These are phyloP conservation scores for Ornithoptera alexandrae DNA, from an alignment of 2,888 invertebrate genomes.

Conservation along the genomic window DNA sequence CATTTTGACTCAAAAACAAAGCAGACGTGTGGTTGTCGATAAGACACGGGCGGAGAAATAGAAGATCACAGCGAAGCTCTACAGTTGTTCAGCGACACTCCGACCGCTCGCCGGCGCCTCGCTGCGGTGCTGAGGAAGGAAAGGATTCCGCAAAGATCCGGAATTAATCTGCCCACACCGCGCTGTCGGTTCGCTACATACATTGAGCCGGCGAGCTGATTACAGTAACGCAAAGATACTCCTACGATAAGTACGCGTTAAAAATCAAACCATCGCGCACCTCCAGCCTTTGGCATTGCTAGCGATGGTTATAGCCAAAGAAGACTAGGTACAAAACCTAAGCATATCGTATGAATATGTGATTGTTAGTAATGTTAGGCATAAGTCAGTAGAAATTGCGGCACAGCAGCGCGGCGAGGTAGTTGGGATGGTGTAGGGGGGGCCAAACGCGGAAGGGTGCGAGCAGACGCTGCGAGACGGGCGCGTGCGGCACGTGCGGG, in stretches of 20 bases:
- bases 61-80: slow-evolving; percentile 36
- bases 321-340: not conserved
- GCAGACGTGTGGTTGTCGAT: slow-evolving; percentile 7
- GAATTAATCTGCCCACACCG: slow-evolving; percentile 17
- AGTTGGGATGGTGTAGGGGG: slow-evolving; percentile 68
- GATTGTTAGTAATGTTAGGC: not conserved
- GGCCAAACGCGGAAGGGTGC: slow-evolving; percentile 48
- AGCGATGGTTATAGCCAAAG: too few species aligned
- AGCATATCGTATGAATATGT: not conserved
- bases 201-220: not conserved
- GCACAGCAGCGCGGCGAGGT: slow-evolving; percentile 71
- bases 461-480: slow-evolving; percentile 43
- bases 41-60: slow-evolving; percentile 34
- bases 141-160: slow-evolving; percentile 37
- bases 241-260: too few species aligned
- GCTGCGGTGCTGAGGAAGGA: slow-evolving; percentile 42
- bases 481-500: slow-evolving; percentile 39
- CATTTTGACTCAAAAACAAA: slow-evolving; percentile 14
- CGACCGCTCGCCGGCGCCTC: slow-evolving; percentile 35
- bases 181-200: slow-evolving; percentile 16
- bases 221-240: not conserved
- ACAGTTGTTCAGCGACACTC: slow-evolving; percentile 36
- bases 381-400: slow-evolving; percentile 66
- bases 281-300: too few species aligned
- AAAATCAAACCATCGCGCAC: too few species aligned